Evolutionary conservation across 2,797 vertebrate genomes (phyloP), one percentile per base, ranked within the genome.

Genomic region (Rhinatrema bivittatum): DNA sequence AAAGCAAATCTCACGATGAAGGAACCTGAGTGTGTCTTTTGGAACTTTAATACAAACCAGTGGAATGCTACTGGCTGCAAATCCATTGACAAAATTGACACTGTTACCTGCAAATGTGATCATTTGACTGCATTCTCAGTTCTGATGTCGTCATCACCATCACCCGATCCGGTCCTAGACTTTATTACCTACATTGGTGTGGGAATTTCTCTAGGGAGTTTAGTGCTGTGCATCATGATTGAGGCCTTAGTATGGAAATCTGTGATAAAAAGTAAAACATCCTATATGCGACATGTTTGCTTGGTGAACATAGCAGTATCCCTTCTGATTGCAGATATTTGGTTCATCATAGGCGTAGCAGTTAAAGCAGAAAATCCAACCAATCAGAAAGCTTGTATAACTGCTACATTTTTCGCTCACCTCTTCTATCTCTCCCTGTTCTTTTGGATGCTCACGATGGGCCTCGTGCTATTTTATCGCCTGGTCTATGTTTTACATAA

Each of bases 401-500:
- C 47, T 0, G 51, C 64, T 28, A 74, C 76, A 1, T 86, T 86
- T 43, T 77, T 84, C 20, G 65, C 62, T 17, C 78, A 81, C 32
- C 77, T 74, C 39, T 80, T 78, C 48, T 83, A 79, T 34, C 76
- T 86, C 28, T 53, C 66, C 19, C 30, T 82, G 36, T 85, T 85
- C 58, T 86, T 81, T 48, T 86, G 83, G 83, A 85, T 85, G 83
- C 39, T 85, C 9, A 47, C 74, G 10, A 46, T 76, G 12, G 76
- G 75, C 1, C 62, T 84, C 15, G 68, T 84, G 27, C 78, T 86
- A 29, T 56, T 78, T 10, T 83, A 81, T 26, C 76, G 74, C 7
- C 61, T 86, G 16, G 14, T 86, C 15, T 42, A 78, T 0, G 28
- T 80, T 46, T 82, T 86, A 36, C 65, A 56, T 8, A 67, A 79